phyloP scores from a whole-genome alignment of 2,113 vertebrate species.

The Amblyornis subalaris region DNA sequence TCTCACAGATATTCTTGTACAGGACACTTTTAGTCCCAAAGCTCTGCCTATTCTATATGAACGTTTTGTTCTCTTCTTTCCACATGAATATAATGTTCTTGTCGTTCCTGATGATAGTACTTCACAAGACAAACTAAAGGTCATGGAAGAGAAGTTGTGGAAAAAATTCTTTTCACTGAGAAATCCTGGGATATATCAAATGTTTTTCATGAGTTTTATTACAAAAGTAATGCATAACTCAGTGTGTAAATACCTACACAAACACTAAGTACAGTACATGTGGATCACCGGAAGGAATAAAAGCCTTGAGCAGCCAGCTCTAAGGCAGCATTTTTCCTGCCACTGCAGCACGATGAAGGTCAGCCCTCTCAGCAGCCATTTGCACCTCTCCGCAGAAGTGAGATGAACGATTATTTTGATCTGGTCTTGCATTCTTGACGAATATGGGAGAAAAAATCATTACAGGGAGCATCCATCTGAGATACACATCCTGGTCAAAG shows the following conservation, averaged over 20 bases:
- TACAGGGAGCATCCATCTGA: not conserved
- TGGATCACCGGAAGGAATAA: not conserved
- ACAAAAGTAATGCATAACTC: not conserved
- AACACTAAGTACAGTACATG: not conserved
- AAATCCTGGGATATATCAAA: not conserved
- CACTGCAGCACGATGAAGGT: rapidly evolving
- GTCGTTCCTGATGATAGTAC: not conserved
- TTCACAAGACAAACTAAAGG: not conserved
- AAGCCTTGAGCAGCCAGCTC: not conserved
- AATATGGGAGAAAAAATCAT: not conserved
- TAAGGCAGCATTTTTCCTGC: not conserved
- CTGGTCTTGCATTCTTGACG: not conserved
- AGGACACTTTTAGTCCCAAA: not conserved
- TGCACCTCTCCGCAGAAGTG: not conserved
- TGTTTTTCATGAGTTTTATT: not conserved
- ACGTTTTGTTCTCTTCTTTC: not conserved
- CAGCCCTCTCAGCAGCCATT: not conserved
- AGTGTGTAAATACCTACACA: not conserved
- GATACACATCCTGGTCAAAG: not conserved
- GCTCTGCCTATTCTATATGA: not conserved
- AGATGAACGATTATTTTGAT: not conserved
- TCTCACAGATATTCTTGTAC: not conserved
- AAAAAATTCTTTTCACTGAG: not conserved
- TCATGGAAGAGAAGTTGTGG: not conserved
- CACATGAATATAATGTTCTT: not conserved